Conservation (phyloP, 2,797 vertebrate genomes). For the Catharus ustulatus region DNA sequence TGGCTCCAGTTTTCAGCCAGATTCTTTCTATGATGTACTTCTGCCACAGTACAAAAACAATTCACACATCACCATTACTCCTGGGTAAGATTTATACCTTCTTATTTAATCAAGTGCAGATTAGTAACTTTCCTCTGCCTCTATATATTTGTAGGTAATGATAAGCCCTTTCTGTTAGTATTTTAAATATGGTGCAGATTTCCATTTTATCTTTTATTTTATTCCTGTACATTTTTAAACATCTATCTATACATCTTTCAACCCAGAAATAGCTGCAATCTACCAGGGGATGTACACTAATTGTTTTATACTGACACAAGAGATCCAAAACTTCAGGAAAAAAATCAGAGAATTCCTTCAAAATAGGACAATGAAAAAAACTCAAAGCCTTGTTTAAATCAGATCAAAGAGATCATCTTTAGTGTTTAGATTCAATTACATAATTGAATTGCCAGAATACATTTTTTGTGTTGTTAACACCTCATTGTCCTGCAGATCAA, state of each 20-base stretch:
- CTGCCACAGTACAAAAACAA: background rate
- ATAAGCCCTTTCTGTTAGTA: background rate
- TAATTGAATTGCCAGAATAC: background rate
- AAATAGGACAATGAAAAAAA: background rate
- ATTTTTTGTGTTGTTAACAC: background rate
- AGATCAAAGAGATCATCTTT: slow-evolving; percentile 18
- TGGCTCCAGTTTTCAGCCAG: background rate
- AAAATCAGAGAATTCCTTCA: background rate
- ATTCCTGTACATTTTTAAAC: background rate
- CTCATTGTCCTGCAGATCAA: slow-evolving; percentile 6
- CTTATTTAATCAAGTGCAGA: background rate
- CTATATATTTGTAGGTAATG: background rate
- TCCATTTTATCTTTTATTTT: background rate
- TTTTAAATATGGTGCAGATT: background rate
- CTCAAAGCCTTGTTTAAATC: background rate
- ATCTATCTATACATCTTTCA: background rate
- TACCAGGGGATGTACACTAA: background rate
- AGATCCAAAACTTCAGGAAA: background rate
- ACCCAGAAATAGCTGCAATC: background rate
- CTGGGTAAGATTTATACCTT: background rate
- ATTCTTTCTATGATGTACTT: background rate
- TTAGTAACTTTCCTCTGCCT: background rate
- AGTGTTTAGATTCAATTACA: background rate
- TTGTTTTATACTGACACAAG: background rate
- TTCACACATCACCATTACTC: background rate